Conservation (phyloP, 64 coral and sea anemone genomes). For the Acropora tenuis region DNA sequence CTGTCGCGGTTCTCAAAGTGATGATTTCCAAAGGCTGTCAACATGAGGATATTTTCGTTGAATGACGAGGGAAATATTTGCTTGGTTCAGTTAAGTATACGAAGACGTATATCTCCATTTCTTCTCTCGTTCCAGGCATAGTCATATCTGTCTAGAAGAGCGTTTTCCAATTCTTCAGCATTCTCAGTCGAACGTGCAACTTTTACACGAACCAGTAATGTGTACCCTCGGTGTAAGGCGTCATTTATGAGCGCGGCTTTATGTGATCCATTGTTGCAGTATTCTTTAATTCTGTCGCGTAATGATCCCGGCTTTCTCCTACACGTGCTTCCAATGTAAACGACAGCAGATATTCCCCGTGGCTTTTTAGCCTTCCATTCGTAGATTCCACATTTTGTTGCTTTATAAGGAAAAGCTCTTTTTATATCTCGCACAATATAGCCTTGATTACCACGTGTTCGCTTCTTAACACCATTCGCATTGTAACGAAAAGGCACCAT, state of each 20-base stretch:
- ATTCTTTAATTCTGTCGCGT: slow-evolving; percentile 27
- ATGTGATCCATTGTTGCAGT: slow-evolving; percentile 42
- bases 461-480: no score
- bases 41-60: no score
- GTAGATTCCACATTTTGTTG: no score
- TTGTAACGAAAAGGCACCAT: no score
- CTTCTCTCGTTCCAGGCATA: slow-evolving; percentile 27
- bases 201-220: slow-evolving; percentile 18
- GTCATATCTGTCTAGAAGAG: neutral
- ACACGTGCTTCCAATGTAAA: neutral
- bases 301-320: neutral
- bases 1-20: no score
- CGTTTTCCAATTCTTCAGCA: neutral
- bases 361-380: no score
- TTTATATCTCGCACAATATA: no score
- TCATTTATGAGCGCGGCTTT: neutral
- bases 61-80: no score
- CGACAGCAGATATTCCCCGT: neutral
- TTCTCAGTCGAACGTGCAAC: neutral
- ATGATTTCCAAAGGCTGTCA: no score
- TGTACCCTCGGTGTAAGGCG: neutral
- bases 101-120: neutral
- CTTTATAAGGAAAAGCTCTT: no score
- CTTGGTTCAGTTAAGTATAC: no score
- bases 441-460: no score